These are phyloP conservation scores for Amyelois transitella DNA, from an alignment of 1,140 invertebrate genomes.

Conservation along the genomic window DNA sequence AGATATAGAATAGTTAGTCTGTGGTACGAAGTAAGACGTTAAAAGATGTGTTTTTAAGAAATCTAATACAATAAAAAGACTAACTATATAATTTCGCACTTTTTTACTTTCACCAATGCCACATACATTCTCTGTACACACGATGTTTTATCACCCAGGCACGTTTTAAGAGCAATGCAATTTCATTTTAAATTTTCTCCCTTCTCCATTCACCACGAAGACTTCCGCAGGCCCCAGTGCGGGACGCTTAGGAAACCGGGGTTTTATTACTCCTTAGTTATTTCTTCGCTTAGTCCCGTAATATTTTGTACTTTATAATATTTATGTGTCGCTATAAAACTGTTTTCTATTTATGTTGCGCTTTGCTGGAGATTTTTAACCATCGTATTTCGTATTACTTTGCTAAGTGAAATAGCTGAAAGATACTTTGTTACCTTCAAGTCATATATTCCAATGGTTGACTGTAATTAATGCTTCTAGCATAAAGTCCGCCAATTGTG, in stretches of 20 bases:
- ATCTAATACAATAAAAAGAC: too few species aligned
- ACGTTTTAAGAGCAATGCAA: slow-evolving; percentile 21
- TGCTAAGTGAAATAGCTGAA: too few species aligned
- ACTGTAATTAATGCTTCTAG: too few species aligned
- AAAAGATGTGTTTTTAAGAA: too few species aligned
- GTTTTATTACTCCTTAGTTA: neutral
- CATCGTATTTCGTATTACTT: neutral
- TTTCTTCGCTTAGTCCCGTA: neutral
- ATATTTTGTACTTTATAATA: neutral
- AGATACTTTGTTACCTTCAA: too few species aligned
- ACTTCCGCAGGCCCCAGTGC: slow-evolving; percentile 10
- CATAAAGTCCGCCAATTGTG: too few species aligned
- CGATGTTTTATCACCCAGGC: slow-evolving; percentile 1
- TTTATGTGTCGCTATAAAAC: neutral
- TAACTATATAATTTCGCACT: too few species aligned
- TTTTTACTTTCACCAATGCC: too few species aligned
- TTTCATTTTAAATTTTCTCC: slow-evolving; percentile 27
- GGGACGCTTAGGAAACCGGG: slow-evolving; percentile 10
- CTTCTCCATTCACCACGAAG: slow-evolving; percentile 10
- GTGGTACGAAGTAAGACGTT: too few species aligned
- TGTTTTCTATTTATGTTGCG: neutral
- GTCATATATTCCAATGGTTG: too few species aligned
- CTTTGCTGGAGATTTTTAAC: neutral
- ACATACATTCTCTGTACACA: too few species aligned
- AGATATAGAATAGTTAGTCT: too few species aligned